phyloP scores from a whole-genome alignment of 2,113 vertebrate species.

The Mobula birostris region DNA sequence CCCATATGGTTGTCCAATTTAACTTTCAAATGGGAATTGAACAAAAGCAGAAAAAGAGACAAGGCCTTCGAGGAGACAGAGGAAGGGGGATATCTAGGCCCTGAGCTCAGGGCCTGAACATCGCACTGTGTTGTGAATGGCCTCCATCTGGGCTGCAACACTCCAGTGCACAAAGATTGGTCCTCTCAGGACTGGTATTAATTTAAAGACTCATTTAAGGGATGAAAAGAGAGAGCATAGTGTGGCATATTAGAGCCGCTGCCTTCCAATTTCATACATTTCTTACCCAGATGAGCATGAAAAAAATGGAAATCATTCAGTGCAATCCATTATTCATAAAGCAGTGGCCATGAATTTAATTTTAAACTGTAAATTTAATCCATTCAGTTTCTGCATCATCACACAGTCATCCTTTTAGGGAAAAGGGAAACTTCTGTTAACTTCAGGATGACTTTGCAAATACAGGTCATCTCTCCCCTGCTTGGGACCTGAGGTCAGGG shows the following conservation, averaged over 20 bases:
- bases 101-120: no score
- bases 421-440: background rate
- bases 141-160: no score
- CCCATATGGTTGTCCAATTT: no score
- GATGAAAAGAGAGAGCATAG: background rate
- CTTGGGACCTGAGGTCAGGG: no score
- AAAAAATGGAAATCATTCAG: conserved; percentile 14
- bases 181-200: background rate
- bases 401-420: background rate
- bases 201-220: conserved; percentile 1
- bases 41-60: background rate
- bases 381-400: background rate
- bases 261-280: conserved; percentile 33
- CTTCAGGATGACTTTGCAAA: background rate
- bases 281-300: conserved; percentile 22
- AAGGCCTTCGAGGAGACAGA: background rate
- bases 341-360: conserved; percentile 18
- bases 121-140: no score
- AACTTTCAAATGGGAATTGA: background rate
- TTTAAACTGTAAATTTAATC: conserved; percentile 21
- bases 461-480: background rate
- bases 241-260: background rate
- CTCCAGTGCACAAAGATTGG: no score
- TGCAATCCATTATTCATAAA: conserved; percentile 29
- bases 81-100: no score